Evolutionary conservation across 2,113 vertebrate species (phyloP).

Genomic region (Chaenocephalus aceratus): DNA sequence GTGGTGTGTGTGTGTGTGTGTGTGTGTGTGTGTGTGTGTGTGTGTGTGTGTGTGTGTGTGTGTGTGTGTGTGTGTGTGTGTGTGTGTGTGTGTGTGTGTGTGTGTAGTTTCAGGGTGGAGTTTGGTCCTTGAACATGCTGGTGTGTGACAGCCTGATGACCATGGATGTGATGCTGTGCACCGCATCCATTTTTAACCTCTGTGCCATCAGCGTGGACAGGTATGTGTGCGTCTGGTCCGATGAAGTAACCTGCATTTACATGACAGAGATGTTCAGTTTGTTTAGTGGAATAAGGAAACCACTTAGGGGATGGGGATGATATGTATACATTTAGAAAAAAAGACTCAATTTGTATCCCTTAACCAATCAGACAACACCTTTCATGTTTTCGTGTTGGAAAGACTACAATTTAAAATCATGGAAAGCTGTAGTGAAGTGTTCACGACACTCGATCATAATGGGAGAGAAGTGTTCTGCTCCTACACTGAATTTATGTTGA

Average conservation of each 20-base stretch:
- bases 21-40: conserved; percentile 24
- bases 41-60: conserved; percentile 17
- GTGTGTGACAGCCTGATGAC: conserved; percentile 93
- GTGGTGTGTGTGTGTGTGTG: conserved; percentile 10
- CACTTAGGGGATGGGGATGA: not conserved
- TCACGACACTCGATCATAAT: not conserved
- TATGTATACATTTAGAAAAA: not conserved
- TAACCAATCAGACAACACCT: not conserved
- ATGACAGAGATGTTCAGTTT: not conserved
- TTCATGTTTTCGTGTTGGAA: not conserved
- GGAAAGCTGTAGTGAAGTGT: not conserved
- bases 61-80: conserved; percentile 19
- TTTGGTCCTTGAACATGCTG: conserved; percentile 87
- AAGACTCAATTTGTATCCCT: not conserved
- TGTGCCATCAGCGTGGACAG: conserved; percentile 96
- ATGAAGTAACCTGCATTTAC: not conserved
- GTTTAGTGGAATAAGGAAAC: not conserved
- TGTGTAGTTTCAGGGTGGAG: conserved; percentile 91
- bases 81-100: conserved; percentile 16
- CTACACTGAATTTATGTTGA: not conserved
- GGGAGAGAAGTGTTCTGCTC: not conserved
- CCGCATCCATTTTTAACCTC: conserved; percentile 95
- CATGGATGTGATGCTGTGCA: conserved; percentile 96
- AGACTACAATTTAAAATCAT: not conserved
- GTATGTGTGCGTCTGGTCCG: conserved; percentile 44